phyloP scores from a whole-genome alignment of 1,140 invertebrate species.

The Ceratitis capitata region DNA sequence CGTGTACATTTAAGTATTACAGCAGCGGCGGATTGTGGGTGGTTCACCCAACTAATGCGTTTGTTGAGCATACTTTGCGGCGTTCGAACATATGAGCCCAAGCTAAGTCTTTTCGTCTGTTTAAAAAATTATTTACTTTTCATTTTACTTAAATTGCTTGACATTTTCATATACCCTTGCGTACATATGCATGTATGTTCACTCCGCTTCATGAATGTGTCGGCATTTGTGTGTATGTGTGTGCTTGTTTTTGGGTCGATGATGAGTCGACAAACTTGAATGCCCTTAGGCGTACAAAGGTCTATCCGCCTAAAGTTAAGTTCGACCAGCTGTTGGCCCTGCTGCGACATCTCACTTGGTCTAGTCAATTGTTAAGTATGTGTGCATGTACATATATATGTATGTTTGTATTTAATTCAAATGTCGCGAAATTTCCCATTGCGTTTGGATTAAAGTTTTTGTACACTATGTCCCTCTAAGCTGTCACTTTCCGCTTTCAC shows the following conservation, averaged over 20 bases:
- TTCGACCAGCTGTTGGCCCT: not conserved
- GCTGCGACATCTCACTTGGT: not conserved
- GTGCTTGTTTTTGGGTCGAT: not conserved
- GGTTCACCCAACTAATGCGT: not conserved
- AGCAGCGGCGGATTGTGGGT: not conserved
- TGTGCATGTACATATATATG: too few relatives aligned
- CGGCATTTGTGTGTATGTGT: not conserved
- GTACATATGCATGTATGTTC: not conserved
- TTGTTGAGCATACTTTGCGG: not conserved
- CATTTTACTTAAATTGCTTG: constrained; percentile 20
- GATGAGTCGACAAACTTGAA: constrained; percentile 3
- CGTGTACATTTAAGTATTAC: too few relatives aligned
- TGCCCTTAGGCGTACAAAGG: not conserved
- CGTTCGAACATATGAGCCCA: not conserved
- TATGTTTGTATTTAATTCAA: not conserved
- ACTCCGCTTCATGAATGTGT: not conserved
- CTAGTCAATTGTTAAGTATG: not conserved
- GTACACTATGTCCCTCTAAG: not conserved
- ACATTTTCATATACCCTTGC: not conserved
- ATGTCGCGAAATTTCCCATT: not conserved
- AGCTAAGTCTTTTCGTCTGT: not conserved
- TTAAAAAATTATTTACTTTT: constrained; percentile 19
- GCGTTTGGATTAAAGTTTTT: not conserved
- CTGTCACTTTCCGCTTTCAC: not conserved
- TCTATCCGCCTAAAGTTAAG: not conserved